These are phyloP conservation scores for Sphecodes monilicornis DNA, from an alignment of 2,888 invertebrate species.

Conservation along the genomic window DNA sequence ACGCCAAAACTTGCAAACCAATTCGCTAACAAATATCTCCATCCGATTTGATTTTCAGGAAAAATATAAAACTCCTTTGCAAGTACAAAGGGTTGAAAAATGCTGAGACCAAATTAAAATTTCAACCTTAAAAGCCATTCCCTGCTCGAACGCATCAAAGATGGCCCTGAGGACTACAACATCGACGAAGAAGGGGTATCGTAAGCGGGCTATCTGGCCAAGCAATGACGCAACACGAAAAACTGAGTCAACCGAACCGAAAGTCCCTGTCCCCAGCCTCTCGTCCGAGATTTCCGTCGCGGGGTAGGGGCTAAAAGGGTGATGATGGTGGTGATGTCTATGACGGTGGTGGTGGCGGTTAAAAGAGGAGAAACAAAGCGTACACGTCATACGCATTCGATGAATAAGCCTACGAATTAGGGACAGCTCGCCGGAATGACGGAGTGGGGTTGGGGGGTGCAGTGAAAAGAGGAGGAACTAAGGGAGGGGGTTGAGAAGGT, in stretches of 20 bases:
- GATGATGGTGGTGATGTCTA: conserved; percentile 14
- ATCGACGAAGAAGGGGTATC: neutral
- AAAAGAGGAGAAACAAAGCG: conserved; percentile 52
- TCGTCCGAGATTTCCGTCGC: conserved; percentile 21
- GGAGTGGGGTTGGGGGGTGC: neutral
- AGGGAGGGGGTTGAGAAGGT: conserved; percentile 40
- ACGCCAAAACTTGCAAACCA: no score
- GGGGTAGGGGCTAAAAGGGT: conserved; percentile 26
- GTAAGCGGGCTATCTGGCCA: neutral
- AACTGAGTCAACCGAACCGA: conserved; percentile 37
- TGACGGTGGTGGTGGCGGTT: conserved; percentile 12
- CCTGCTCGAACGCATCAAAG: neutral
- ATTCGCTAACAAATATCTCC: no score
- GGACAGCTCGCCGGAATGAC: conserved; percentile 44
- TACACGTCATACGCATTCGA: conserved; percentile 78
- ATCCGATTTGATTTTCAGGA: no score
- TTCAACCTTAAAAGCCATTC: no score
- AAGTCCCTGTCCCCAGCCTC: conserved; percentile 17
- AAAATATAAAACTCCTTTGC: no score
- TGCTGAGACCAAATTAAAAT: no score
- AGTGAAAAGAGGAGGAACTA: conserved; percentile 17
- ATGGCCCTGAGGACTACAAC: neutral
- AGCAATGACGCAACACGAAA: conserved; percentile 2
- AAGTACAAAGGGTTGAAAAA: no score
- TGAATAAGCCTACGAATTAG: conserved; percentile 78